Conservation (phyloP, 2,113 vertebrate species). For the Corythoichthys haematopterus region DNA sequence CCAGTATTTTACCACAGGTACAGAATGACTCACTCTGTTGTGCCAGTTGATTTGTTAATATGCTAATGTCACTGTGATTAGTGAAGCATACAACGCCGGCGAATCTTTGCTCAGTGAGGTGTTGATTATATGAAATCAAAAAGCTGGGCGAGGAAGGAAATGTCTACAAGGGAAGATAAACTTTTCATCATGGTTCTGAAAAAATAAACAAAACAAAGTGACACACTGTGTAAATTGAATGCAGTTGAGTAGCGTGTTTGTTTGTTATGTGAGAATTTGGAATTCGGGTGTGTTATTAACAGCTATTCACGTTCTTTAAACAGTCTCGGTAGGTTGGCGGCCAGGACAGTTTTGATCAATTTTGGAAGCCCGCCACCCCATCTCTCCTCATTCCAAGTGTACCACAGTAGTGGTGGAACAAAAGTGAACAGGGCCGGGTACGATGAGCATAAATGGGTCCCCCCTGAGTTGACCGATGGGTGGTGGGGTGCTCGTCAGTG, state of each 20-base stretch:
- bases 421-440: no score
- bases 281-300: not conserved
- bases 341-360: no score
- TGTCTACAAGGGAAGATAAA: slow-evolving; percentile 15
- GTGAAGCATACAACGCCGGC: not conserved
- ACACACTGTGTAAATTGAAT: not conserved
- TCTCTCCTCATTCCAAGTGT: no score
- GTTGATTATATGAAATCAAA: slow-evolving; percentile 54
- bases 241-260: not conserved
- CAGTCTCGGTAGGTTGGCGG: no score
- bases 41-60: slow-evolving; percentile 65
- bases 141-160: slow-evolving; percentile 9
- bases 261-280: not conserved
- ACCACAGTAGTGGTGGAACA: no score
- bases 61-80: slow-evolving; percentile 56
- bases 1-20: slow-evolving; percentile 56
- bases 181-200: slow-evolving; percentile 6
- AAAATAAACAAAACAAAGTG: not conserved
- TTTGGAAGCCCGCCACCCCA: no score
- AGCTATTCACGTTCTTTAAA: no score
- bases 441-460: no score
- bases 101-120: slow-evolving; percentile 32
- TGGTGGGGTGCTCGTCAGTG: no score
- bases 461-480: no score
- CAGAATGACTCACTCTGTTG: slow-evolving; percentile 26